phyloP scores from a whole-genome alignment of 2,113 vertebrate species.

The Miniopterus natalensis region DNA sequence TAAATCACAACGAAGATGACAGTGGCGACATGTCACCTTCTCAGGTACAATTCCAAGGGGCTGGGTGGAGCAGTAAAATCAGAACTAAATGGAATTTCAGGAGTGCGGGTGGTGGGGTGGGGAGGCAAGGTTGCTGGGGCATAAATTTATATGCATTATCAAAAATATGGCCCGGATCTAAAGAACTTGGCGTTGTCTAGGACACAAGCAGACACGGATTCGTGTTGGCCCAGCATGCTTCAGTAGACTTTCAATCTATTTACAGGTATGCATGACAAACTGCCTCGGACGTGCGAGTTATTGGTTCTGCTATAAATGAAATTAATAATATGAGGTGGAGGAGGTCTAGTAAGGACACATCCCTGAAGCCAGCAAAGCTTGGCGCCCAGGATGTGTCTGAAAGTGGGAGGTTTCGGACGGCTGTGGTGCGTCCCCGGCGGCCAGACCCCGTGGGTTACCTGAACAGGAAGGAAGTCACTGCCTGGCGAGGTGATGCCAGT shows the following conservation, averaged over 20 bases:
- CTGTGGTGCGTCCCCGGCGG: fast-evolving
- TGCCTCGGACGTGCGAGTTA: constrained; percentile 70
- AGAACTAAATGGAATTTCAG: constrained; percentile 72
- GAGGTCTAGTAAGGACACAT: background rate
- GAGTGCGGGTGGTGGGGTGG: background rate
- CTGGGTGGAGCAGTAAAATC: background rate
- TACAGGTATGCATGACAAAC: constrained; percentile 75
- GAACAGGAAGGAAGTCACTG: background rate
- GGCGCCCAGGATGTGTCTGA: background rate
- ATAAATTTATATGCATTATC: constrained; percentile 43
- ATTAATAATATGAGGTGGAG: constrained; percentile 56
- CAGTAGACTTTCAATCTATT: constrained; percentile 73
- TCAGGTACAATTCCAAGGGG: background rate
- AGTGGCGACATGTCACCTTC: background rate
- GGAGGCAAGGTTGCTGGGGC: background rate
- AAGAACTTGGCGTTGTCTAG: constrained; percentile 58
- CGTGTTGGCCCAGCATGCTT: constrained; percentile 72
- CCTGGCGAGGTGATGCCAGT: background rate
- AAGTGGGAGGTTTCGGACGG: background rate
- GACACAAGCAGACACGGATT: background rate
- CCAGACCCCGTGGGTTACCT: background rate
- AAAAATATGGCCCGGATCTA: constrained; percentile 19
- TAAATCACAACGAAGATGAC: constrained; percentile 11
- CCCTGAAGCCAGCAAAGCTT: background rate
- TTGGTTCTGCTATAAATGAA: constrained; percentile 73